Conservation (phyloP, 2,888 invertebrate species). For the Pollenia amentaria region DNA sequence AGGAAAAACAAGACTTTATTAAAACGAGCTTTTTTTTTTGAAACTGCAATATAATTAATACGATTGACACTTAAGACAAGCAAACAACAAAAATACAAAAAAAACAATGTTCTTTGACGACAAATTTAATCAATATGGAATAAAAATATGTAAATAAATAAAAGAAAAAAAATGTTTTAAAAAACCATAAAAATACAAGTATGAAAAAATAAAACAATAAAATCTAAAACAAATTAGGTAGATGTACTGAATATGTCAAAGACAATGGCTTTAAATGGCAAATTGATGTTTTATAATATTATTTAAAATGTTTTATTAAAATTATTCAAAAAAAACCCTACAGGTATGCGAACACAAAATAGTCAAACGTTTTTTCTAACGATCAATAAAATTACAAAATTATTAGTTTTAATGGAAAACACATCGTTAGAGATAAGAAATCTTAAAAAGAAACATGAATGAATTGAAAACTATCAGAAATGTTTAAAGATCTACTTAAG, state of each 20-base stretch:
- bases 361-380: constrained; percentile 26
- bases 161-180: constrained; percentile 4
- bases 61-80: constrained; percentile 48
- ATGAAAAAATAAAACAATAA: constrained; percentile 45
- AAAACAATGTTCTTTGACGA: constrained; percentile 10
- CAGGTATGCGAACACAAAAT: not conserved
- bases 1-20: constrained; percentile 43
- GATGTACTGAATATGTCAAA: constrained; percentile 56
- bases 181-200: constrained; percentile 15
- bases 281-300: constrained; percentile 55
- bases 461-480: constrained; percentile 10
- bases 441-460: not conserved
- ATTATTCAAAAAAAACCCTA: constrained; percentile 18
- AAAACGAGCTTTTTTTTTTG: constrained; percentile 14
- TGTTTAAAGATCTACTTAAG: constrained; percentile 20
- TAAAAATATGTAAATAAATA: constrained; percentile 10
- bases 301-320: not conserved
- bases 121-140: constrained; percentile 2
- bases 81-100: not conserved
- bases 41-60: constrained; percentile 54
- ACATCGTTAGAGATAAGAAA: not conserved
- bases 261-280: constrained; percentile 49
- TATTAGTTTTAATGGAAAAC: constrained; percentile 37
- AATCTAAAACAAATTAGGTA: constrained; percentile 49
- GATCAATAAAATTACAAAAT: constrained; percentile 48